Evolutionary conservation across 1,140 invertebrate species (phyloP).

Genomic region (Myzus persicae): DNA sequence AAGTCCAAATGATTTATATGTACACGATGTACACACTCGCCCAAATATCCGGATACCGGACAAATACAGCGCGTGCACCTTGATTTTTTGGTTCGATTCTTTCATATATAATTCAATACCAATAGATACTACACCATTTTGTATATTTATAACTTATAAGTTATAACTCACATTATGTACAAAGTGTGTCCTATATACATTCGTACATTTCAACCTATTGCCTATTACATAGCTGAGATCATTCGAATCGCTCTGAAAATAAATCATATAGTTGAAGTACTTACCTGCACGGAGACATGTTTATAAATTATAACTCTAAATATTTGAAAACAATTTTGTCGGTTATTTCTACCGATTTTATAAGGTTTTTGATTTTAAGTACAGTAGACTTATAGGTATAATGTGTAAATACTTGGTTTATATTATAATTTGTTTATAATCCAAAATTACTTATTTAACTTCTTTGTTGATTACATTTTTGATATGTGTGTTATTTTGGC

Average conservation of each 20-base stretch:
- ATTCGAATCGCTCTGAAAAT: not conserved
- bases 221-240: not conserved
- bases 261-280: not conserved
- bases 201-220: not conserved
- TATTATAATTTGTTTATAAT: too few relatives aligned
- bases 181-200: not conserved
- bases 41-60: not conserved
- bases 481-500: too few relatives aligned
- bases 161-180: not conserved
- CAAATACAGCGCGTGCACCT: not conserved
- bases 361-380: not conserved
- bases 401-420: too few relatives aligned
- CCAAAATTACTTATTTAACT: too few relatives aligned
- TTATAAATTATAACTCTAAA: not conserved
- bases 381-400: too few relatives aligned
- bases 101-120: not conserved
- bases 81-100: not conserved
- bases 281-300: too few relatives aligned
- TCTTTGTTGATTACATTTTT: too few relatives aligned
- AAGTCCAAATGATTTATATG: not conserved
- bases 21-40: not conserved
- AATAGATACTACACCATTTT: not conserved
- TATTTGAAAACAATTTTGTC: not conserved
- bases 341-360: not conserved
- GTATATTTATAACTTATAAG: not conserved